phyloP scores from a whole-genome alignment of 2,113 vertebrate genomes.

The Telmatochromis sp. region DNA sequence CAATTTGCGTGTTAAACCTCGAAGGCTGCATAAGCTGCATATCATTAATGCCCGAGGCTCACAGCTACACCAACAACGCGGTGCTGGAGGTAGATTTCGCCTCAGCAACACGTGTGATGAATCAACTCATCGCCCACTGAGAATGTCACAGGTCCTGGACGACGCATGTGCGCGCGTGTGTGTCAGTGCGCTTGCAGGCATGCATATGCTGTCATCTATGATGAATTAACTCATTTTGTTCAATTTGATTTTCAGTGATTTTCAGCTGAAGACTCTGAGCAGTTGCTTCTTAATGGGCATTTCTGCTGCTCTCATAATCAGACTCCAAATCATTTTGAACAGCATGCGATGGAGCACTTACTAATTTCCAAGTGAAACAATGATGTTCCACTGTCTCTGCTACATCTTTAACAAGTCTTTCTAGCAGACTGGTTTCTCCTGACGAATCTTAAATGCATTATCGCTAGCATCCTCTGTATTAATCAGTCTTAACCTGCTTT shows the following conservation, averaged over 20 bases:
- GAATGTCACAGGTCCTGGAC: not conserved
- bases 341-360: not conserved
- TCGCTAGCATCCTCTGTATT: not conserved
- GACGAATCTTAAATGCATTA: not conserved
- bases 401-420: not conserved
- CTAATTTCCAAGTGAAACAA: not conserved
- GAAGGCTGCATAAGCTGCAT: not conserved
- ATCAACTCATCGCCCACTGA: not conserved
- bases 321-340: slow-evolving; percentile 14
- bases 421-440: not conserved
- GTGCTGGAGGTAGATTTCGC: not conserved
- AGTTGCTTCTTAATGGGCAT: not conserved
- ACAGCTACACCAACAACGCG: not conserved
- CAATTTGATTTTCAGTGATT: slow-evolving; percentile 35
- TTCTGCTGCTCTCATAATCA: not conserved
- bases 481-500: not conserved
- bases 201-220: not conserved
- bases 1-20: not conserved
- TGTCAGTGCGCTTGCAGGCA: not conserved
- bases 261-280: not conserved
- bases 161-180: not conserved
- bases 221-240: slow-evolving; percentile 28
- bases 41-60: not conserved
- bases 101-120: not conserved
- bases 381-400: not conserved